Base-by-base conservation (phyloP, 35 echinoderm and acorn worm species). In the Lytechinus pictus region DNA sequence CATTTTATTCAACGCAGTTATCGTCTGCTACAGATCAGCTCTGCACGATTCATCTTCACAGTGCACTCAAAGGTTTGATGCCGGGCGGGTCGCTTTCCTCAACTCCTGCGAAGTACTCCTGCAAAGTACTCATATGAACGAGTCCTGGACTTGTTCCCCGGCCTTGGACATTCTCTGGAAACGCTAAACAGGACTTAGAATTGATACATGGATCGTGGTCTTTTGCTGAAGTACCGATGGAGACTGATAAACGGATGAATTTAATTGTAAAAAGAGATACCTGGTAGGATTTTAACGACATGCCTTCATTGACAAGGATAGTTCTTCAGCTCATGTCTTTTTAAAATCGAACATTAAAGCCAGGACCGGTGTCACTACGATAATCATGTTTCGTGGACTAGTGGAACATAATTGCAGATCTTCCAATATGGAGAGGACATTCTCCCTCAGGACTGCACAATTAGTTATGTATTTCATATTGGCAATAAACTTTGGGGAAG, bases 401-500 rank as follows among this genome's bases (percentile, higher is more conserved):
- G 19, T 79, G 66, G 66, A 79, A 79, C 66, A 79, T 79, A 79
- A 79, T 79, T 24, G 66, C 66, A 16, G 66, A 79, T 79, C 66
- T n/a, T 3, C 66, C 19, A 79, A 79, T 24, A 79, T 79, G 66
- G 66, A 79, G 16, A 79, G 66, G n/a, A 79, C 66, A n/a, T 79
- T 79, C 7, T 79, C 66, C n/a, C n/a, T 79, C 66, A 79, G 66
- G 66, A 79, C 66, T 79, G 66, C 66, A 24, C 66, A n/a, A 24
- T 79, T 79, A 6, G n/a, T 79, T 79, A 79, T 54, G 19, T 28
- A 44, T 90, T 90, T 90, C 52, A 90, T 90, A 90, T 52, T 90
- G 4, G 16, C 16, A 90, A 44, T 90, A 52, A 13, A 44, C 29
- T 90, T 90, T 16, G 88, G 88, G 88, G 52, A 10, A 54, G 88